Conservation (phyloP, 37 sponge, comb jelly and placozoan species). For the Chondrilla cf. caribensis region DNA sequence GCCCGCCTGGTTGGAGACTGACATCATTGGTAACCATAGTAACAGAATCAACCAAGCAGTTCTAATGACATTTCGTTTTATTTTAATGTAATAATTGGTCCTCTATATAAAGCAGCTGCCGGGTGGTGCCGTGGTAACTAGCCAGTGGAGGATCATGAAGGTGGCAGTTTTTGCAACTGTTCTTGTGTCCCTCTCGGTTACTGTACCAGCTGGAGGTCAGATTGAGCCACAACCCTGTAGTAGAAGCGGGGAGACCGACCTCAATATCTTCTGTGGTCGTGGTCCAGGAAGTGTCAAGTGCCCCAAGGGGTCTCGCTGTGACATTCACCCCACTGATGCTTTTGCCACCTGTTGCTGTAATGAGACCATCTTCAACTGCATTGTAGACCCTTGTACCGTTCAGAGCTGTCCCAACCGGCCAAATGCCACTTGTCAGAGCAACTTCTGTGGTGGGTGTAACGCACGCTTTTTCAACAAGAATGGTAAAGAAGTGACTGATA, state of each 20-base stretch:
- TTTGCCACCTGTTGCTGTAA: constrained; percentile 22
- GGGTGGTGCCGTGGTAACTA: no score
- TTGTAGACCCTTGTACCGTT: constrained; percentile 40
- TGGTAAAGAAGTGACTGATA: neutral
- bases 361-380: constrained; percentile 36
- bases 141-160: no score
- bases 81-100: no score
- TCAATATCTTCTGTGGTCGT: neutral
- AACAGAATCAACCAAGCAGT: no score
- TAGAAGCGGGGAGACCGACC: neutral
- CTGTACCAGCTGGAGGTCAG: no score
- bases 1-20: no score
- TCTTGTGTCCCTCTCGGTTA: no score
- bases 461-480: neutral
- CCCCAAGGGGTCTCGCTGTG: neutral
- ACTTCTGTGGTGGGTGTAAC: constrained; percentile 60
- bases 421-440: constrained; percentile 41
- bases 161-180: no score
- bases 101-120: no score
- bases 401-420: constrained; percentile 46
- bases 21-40: no score
- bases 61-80: no score
- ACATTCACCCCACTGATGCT: neutral
- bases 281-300: neutral
- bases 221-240: no score